Conservation (phyloP, 2,113 vertebrate genomes). For the Cercocebus atys region DNA sequence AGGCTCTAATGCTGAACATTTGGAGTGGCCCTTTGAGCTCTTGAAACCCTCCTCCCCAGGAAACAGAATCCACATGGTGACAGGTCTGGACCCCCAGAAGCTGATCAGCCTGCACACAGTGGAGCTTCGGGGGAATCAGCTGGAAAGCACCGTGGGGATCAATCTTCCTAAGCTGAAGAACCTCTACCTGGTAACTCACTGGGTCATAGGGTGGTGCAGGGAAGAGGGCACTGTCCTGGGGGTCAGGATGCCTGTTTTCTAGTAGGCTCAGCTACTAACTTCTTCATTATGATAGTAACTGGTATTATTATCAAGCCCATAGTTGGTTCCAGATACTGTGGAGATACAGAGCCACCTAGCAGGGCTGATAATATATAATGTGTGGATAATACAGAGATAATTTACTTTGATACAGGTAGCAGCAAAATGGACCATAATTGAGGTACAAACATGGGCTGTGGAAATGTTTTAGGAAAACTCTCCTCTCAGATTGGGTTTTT, state of each 20-base stretch:
- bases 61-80: conserved; percentile 86
- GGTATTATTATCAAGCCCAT: neutral
- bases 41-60: conserved; percentile 80
- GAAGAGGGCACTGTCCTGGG: neutral
- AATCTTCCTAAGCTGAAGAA: conserved; percentile 88
- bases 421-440: neutral
- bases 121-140: conserved; percentile 90
- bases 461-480: neutral
- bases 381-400: neutral
- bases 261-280: neutral
- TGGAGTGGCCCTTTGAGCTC: neutral
- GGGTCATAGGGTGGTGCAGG: neutral
- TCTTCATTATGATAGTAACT: neutral
- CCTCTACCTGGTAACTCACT: conserved; percentile 90
- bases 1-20: neutral
- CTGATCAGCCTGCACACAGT: conserved; percentile 89
- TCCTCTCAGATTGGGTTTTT: no score
- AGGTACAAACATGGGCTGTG: neutral
- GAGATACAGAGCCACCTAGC: neutral
- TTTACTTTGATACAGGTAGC: neutral
- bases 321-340: neutral
- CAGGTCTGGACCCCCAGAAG: conserved; percentile 82
- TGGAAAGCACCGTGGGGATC: conserved; percentile 90
- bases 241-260: neutral
- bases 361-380: neutral